These are phyloP conservation scores for Grammomys dolichurus DNA, from an alignment of 2,113 vertebrate genomes.

Conservation along the genomic window DNA sequence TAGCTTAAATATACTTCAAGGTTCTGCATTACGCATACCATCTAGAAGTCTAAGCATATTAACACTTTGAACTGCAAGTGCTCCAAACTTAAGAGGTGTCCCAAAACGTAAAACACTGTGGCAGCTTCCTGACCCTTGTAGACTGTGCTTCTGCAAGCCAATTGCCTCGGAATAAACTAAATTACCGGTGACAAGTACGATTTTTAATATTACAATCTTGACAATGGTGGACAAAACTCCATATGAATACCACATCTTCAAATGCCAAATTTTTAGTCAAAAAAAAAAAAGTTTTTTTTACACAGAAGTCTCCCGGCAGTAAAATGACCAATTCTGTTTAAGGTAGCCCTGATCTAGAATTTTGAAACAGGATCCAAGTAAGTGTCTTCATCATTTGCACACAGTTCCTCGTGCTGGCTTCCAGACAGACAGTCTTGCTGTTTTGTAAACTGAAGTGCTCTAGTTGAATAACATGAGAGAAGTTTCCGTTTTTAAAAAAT, in stretches of 20 bases:
- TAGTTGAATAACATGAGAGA: conserved; percentile 89
- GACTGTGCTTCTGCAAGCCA: conserved; percentile 76
- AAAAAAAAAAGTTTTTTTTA: conserved; percentile 79
- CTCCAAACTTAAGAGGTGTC: conserved; percentile 79
- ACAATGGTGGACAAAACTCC: conserved; percentile 83
- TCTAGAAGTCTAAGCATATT: conserved; percentile 69
- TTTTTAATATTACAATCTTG: conserved; percentile 18
- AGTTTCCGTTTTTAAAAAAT: conserved; percentile 86
- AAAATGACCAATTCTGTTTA: conserved; percentile 78
- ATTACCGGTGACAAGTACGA: conserved; percentile 70
- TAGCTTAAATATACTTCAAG: conserved; percentile 83
- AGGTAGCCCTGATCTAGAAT: conserved; percentile 85
- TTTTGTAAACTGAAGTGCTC: conserved; percentile 91
- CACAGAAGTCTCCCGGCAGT: conserved; percentile 83
- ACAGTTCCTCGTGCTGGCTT: conserved; percentile 87
- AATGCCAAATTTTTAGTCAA: conserved; percentile 70
- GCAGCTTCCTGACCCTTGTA: conserved; percentile 80
- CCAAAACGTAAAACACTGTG: conserved; percentile 77
- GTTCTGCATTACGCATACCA: conserved; percentile 75
- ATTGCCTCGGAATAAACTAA: conserved; percentile 77
- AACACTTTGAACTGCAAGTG: conserved; percentile 84
- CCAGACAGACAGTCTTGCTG: conserved; percentile 86
- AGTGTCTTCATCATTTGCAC: conserved; percentile 80
- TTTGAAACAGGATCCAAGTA: conserved; percentile 80
- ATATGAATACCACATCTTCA: conserved; percentile 71